Conservation (phyloP, 2,888 invertebrate species). For the Antitype chi region DNA sequence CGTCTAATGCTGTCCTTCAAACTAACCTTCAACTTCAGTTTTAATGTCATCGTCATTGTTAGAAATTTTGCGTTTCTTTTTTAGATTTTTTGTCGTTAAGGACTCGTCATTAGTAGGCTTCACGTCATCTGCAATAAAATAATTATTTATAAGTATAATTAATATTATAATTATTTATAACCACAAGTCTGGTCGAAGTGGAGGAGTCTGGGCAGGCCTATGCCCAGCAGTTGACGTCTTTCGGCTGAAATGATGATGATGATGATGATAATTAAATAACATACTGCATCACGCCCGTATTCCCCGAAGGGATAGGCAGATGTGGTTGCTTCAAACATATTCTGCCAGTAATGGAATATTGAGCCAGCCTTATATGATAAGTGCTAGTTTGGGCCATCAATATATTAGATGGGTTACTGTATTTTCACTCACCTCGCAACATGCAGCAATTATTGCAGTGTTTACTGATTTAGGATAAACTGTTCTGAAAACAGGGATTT, state of each 20-base stretch:
- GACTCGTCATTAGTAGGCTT: constrained; percentile 30
- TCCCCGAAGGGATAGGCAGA: neutral
- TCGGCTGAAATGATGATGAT: no score
- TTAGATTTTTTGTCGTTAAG: constrained; percentile 40
- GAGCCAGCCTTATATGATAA: neutral
- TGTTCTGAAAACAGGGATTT: neutral
- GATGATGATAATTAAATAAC: no score
- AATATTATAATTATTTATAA: no score
- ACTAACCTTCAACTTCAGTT: constrained; percentile 46
- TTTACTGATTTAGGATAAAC: neutral
- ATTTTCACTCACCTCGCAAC: neutral
- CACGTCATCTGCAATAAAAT: constrained; percentile 61
- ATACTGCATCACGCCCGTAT: neutral
- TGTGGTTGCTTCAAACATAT: neutral
- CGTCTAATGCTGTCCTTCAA: neutral
- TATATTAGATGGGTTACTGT: neutral
- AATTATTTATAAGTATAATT: neutral
- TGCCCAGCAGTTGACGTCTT: no score
- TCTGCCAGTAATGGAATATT: neutral
- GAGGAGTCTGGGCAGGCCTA: no score
- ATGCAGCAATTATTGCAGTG: neutral
- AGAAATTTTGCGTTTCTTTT: constrained; percentile 71
- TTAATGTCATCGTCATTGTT: constrained; percentile 58
- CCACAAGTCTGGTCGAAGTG: no score
- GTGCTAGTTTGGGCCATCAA: neutral